phyloP scores from a whole-genome alignment of 2,797 vertebrate genomes.

The Sebastolobus altivelis region DNA sequence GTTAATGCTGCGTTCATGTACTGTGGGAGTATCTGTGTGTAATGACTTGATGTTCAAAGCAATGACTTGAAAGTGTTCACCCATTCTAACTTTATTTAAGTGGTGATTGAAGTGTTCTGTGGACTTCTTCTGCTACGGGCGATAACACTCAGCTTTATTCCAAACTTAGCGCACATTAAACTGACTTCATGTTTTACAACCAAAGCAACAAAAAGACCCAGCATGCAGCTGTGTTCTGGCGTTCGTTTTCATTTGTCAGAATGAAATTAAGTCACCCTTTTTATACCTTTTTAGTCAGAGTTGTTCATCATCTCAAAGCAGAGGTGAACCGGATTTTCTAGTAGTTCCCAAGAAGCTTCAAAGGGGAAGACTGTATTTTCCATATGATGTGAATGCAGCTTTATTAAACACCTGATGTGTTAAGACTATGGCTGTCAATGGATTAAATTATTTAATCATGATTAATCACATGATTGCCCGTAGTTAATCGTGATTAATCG shows the following conservation, averaged over 20 bases:
- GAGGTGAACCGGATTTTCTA: background rate
- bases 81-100: slow-evolving; percentile 16
- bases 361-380: background rate
- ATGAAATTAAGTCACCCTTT: background rate
- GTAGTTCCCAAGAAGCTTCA: background rate
- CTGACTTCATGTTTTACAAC: slow-evolving; percentile 17
- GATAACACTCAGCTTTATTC: slow-evolving; percentile 18
- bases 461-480: no score
- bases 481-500: no score
- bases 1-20: slow-evolving; percentile 42
- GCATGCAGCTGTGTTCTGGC: background rate
- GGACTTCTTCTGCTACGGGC: slow-evolving; percentile 2
- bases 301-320: background rate
- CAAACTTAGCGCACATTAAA: background rate
- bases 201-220: slow-evolving; percentile 2
- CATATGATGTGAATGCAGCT: slow-evolving; percentile 3
- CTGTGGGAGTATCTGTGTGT: background rate
- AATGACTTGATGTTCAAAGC: slow-evolving; percentile 40
- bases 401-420: background rate
- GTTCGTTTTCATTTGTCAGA: background rate
- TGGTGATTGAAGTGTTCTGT: slow-evolving; percentile 19
- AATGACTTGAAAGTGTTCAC: slow-evolving; percentile 23
- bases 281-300: no score
- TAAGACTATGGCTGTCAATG: no score
- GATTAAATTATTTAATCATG: no score